Base-by-base conservation (phyloP, 2,888 invertebrate species). In the Phengaris arion region DNA sequence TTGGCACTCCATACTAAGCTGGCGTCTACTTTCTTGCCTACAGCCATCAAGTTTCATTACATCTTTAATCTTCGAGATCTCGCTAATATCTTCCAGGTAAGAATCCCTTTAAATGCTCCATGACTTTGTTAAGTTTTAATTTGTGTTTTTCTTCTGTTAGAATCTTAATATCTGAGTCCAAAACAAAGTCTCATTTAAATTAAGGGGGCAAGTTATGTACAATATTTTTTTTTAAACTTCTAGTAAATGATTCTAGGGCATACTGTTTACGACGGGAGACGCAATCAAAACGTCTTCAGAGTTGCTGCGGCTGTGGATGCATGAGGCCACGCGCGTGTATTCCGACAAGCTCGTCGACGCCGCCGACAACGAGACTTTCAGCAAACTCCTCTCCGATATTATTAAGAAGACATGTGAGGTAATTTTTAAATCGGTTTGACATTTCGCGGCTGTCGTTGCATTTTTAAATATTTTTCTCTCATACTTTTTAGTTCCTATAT, bases 1-100 rank as follows among this genome's bases (percentile, higher is more conserved):
- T 92, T 98, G 7, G 89, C 93, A 2, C 91, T 98, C 46, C 99
- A 99, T 86, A 93, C 93, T 68, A 97, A 96, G 86, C 95, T 98
- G 9, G 90, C 96, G 0, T 86, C 95, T 2, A 95, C 95, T 0
- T 99, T 99, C 90, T 92, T 99, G 79, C 99, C 99, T 0, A 99
- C 99, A 0, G 98, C 98, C 45, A 94, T 98, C 80, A 99, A 98
- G 90, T 99, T 99, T 87, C 99, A 99, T 87, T 99, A 99, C 84
- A 95, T 97, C 77, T 99, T 98, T 89, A 99, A 98, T 87, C 91
- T 99, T 75, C 94, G 99, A 77, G 99, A 99, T 88, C 93, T 99
- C 76, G 97, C 98, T 0, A 99, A 98, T 85, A 97, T 99, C 80
- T 99, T 98, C 88, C 98, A 98, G 95, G 98, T 97, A 89, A 86